Base-by-base conservation (phyloP, 2,888 invertebrate species). In the Elmis aenea region DNA sequence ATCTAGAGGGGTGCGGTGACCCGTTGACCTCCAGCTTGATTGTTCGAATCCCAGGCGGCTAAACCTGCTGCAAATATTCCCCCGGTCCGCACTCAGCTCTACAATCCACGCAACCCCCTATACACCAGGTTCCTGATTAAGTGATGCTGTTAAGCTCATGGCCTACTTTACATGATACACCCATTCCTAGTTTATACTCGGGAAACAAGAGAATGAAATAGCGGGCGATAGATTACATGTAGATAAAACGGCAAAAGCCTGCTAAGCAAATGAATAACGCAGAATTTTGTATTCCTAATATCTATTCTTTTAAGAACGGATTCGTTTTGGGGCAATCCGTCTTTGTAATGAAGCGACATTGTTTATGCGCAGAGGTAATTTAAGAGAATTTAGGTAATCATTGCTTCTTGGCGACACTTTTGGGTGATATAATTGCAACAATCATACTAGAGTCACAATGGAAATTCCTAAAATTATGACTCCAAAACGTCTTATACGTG, bases 151-250 rank as follows among this genome's bases (percentile, higher is more conserved):
- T 51, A 54, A 52, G 46, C 48, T 49, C 45, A 51, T 46, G 45
- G 50, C 51, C 51, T 50, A 54, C 49, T 54, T 54, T 55, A 48
- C 52, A 54, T 54, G 53, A 53, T 51, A 54, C 46, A 52, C 47
- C 54, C 51, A 51, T 54, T 52, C 40, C 46, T 48, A 52, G 51
- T 52, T 52, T 50, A 52, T 49, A 45, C 50, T 42, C 35, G 20
- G 42, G 38, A 43, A 42, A 47, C 42, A 41, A 38, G 29, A 42
- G 44, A 44, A 51, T 44, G 34, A 40, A 46, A 46, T 21, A 26
- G 32, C 28, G 27, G 27, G 33, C 33, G 37, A 42, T 45, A 38
- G 33, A 38, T 42, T 38, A 16, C 18, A 23, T 18, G n/a, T 30
- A 39, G 33, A 34, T 34, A 23, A 26, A 22, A 18, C 20, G 28